Evolutionary conservation across 2,888 invertebrate genomes (phyloP).

Genomic region (Anagyrus pseudococci): DNA sequence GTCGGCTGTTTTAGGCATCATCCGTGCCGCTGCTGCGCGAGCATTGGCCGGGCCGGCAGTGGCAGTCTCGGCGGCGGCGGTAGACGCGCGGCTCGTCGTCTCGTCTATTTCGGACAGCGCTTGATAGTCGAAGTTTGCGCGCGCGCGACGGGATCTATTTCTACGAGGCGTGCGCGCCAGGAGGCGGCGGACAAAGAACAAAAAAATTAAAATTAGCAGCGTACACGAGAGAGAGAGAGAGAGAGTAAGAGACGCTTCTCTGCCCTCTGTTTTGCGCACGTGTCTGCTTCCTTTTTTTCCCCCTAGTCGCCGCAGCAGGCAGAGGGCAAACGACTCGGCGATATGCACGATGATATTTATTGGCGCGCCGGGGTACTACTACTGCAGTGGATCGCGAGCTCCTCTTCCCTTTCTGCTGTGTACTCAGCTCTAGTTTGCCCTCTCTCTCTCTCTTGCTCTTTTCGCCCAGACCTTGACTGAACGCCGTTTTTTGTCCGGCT

Average conservation of each 20-base stretch:
- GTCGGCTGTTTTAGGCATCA: too few relatives aligned
- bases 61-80: too few relatives aligned
- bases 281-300: background rate
- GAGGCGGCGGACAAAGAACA: slow-evolving; percentile 4
- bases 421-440: too few relatives aligned
- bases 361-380: too few relatives aligned
- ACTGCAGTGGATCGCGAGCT: too few relatives aligned
- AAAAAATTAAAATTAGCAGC: slow-evolving; percentile 36
- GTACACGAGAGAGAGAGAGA: background rate
- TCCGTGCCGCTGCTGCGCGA: too few relatives aligned
- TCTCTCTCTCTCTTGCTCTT: background rate
- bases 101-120: slow-evolving; percentile 27
- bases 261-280: background rate
- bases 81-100: background rate
- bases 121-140: slow-evolving; percentile 9
- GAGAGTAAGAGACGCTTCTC: slow-evolving; percentile 11
- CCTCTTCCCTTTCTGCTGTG: too few relatives aligned
- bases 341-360: slow-evolving; percentile 40
- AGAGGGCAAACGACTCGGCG: slow-evolving; percentile 30
- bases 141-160: slow-evolving; percentile 20
- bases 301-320: background rate
- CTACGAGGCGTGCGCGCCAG: slow-evolving; percentile 5
- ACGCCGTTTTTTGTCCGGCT: slow-evolving; percentile 38
- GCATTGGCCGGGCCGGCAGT: background rate
- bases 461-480: slow-evolving; percentile 11